Evolutionary conservation across 2,113 vertebrate genomes (phyloP).

Genomic region (Grus americana): DNA sequence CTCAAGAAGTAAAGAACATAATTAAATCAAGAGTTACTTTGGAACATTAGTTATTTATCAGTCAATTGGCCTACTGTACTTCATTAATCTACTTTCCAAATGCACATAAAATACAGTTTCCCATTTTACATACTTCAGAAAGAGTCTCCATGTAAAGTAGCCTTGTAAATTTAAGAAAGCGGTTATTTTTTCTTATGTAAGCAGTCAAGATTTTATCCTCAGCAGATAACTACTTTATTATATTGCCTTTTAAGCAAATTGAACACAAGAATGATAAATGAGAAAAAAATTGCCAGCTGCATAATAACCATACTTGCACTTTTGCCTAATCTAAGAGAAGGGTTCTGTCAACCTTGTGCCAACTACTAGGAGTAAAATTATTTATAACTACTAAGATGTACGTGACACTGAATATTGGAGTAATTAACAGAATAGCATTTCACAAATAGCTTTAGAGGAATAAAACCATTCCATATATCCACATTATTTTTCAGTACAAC

Average conservation of each 20-base stretch:
- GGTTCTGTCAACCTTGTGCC: background rate
- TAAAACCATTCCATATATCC: background rate
- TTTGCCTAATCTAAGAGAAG: background rate
- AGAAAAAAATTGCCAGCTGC: background rate
- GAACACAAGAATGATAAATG: background rate
- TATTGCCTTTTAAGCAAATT: background rate
- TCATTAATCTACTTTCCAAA: slow-evolving; percentile 6
- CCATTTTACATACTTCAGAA: background rate
- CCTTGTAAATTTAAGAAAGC: background rate
- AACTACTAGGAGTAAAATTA: background rate
- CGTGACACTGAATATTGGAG: background rate
- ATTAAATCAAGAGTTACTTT: slow-evolving; percentile 27
- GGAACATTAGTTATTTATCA: slow-evolving; percentile 12
- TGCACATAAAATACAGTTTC: background rate
- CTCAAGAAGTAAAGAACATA: background rate
- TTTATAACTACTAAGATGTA: background rate
- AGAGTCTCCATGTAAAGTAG: background rate
- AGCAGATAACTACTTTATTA: background rate
- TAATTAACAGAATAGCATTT: background rate
- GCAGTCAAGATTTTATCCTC: background rate
- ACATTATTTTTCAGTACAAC: background rate
- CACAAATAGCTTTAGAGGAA: background rate
- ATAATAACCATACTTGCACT: background rate
- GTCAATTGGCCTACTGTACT: background rate
- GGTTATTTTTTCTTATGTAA: background rate